A percentile compares a stretch with the other conserved stretches of the same genome.
These are phyloP conservation scores for Crotalus adamanteus DNA, from an alignment of 2,797 vertebrate genomes.

Conservation along the genomic window DNA sequence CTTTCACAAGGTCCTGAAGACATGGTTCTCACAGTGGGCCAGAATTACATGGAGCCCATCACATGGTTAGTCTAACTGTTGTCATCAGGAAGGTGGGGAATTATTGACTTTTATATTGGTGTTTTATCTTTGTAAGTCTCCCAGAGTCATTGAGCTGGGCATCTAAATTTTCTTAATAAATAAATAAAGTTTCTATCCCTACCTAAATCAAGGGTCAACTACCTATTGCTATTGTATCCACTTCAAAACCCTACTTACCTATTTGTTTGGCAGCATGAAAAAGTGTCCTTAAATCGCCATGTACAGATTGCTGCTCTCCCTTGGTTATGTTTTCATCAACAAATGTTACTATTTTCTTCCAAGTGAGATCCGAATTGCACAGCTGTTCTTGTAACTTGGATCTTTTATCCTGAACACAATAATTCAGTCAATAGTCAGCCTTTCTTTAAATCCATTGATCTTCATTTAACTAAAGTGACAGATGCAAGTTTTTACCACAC, in stretches of 20 bases:
- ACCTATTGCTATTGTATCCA: background rate
- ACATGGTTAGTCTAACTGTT: background rate
- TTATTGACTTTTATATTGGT: background rate
- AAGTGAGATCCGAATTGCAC: constrained; percentile 83
- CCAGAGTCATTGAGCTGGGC: background rate
- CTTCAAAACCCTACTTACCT: constrained; percentile 72
- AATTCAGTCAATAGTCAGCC: constrained; percentile 6
- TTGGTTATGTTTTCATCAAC: constrained; percentile 84
- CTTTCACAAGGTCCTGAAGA: background rate
- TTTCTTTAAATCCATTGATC: constrained; percentile 25
- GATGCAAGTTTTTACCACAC: background rate
- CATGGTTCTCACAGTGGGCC: background rate
- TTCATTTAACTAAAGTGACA: background rate
- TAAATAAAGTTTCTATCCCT: background rate
- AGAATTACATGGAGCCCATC: background rate
- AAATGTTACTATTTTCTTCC: constrained; percentile 90
- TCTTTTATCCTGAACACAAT: constrained; percentile 82
- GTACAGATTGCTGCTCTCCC: constrained; percentile 77
- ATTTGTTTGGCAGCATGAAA: constrained; percentile 91
- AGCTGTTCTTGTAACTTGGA: constrained; percentile 82
- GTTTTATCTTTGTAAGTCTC: background rate
- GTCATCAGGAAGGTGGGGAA: background rate
- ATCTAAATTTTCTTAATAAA: background rate
- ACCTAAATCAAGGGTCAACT: background rate
- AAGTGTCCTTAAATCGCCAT: constrained; percentile 85